Base-by-base conservation (phyloP, 2,113 vertebrate species). In the Australoheros scitulus region DNA sequence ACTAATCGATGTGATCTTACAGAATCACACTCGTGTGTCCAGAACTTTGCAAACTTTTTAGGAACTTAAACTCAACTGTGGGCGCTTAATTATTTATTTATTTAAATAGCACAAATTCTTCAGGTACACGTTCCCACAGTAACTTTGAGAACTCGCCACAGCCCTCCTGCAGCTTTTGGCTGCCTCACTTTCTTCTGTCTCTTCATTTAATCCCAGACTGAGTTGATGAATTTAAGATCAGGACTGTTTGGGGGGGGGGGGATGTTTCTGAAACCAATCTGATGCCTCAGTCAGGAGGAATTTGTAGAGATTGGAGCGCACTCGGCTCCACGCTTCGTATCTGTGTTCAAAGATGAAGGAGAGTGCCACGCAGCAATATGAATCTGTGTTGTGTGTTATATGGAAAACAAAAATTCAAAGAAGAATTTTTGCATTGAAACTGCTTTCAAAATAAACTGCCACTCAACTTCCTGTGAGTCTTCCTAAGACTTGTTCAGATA, bases 401-500 rank as follows among this genome's bases (percentile, higher is more conserved):
- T 32, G 9, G 20, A 63, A 2, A 83, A 84, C 50, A 68, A 43
- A 50, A 50, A 61, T 78, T 83, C 22, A 50, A 29, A 41, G 63
- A 90, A 57, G 56, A 17, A 26, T 55, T 57, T 57, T 79, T 26
- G 32, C 58, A 63, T 22, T 72, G 59, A 89, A 88, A 83, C 64
- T 64, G 65, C 86, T 83, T 79, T 75, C 26, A 87, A 90, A 94
- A 93, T 86, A 92, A 93, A 88, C 86, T 5, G 32, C 26, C 61
- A 22, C 5, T 47, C 56, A 50, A 74, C 88, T 86, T 90, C 81
- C 81, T 82, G 77, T 24, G 68, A 82, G 60, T 63, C 11, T 58
- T 85, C 61, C 29, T 77, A 56, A 0, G 41, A 86, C 80, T 80
- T 41, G 10, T 76, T 85, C 84, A 88, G 59, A 91, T 87, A 88